These are phyloP conservation scores for Drosophila yakuba DNA, from an alignment of 1,140 invertebrate species.

Conservation along the genomic window DNA sequence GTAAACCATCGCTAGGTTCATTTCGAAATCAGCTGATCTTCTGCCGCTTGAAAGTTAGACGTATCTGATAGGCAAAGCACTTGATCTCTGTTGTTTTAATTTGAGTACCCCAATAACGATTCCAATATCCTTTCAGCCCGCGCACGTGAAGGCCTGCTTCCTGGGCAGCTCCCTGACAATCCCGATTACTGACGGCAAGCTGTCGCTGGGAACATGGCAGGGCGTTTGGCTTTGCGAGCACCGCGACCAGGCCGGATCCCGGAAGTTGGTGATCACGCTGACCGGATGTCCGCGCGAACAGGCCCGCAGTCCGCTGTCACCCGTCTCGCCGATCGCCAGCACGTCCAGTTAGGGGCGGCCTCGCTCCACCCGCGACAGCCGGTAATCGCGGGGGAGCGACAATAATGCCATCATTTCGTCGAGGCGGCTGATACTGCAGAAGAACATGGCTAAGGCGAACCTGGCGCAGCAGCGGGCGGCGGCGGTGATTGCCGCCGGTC, in stretches of 20 bases:
- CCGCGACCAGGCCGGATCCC: constrained; percentile 96
- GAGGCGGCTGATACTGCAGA: constrained; percentile 84
- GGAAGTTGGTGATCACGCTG: constrained; percentile 95
- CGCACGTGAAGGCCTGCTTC: constrained; percentile 98
- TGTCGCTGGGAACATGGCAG: constrained; percentile 98
- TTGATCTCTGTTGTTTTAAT: no score
- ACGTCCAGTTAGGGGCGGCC: constrained; percentile 93
- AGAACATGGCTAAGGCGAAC: constrained; percentile 84
- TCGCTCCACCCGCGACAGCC: constrained; percentile 85
- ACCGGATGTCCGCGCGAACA: constrained; percentile 94
- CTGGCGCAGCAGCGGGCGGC: constrained; percentile 70
- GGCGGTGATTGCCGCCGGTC: constrained; percentile 72
- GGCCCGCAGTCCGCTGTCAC: constrained; percentile 92
- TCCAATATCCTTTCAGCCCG: constrained; percentile 88
- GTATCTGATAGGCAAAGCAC: no score
- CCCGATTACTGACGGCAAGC: constrained; percentile 97
- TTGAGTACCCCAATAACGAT: not conserved
- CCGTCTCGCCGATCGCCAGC: constrained; percentile 92
- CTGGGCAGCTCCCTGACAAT: constrained; percentile 97
- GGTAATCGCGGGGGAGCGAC: constrained; percentile 85
- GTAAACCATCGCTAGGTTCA: no score
- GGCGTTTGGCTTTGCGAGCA: constrained; percentile 99
- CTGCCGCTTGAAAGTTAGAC: no score
- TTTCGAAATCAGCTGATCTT: no score
- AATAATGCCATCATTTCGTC: constrained; percentile 85